A percentile compares a stretch with the other conserved stretches of the same genome.
phyloP scores from a whole-genome alignment of 1,140 invertebrate species.

The Tyrophagus putrescentiae region DNA sequence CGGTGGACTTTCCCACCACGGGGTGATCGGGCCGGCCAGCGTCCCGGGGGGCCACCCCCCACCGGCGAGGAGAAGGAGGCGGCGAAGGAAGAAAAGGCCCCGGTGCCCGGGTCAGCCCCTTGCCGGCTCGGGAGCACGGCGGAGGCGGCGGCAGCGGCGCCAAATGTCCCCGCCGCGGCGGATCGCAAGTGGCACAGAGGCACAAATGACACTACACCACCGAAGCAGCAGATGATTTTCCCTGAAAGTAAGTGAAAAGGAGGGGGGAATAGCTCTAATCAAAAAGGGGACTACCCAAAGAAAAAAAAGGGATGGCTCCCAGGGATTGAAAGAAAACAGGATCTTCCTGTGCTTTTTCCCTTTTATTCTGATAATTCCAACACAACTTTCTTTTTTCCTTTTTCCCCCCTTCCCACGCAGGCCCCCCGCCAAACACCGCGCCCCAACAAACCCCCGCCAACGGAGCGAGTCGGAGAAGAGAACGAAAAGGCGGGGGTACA shows the following conservation, averaged over 20 bases:
- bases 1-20: slow-evolving; percentile 89
- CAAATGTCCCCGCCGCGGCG: slow-evolving; percentile 36
- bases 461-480: slow-evolving; percentile 77
- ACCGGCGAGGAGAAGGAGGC: background rate
- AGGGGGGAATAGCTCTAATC: background rate
- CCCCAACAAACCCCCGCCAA: slow-evolving; percentile 48
- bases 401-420: background rate
- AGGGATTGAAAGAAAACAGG: too few relatives aligned
- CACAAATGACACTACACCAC: slow-evolving; percentile 97
- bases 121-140: slow-evolving; percentile 22
- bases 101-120: too few relatives aligned
- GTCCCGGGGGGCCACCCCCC: slow-evolving; percentile 46
- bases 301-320: too few relatives aligned
- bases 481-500: slow-evolving; percentile 95
- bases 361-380: too few relatives aligned
- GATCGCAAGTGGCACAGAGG: slow-evolving; percentile 89
- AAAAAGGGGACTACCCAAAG: background rate
- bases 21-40: slow-evolving; percentile 78
- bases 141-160: slow-evolving; percentile 38
- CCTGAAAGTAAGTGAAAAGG: slow-evolving; percentile 39
- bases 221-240: slow-evolving; percentile 80
- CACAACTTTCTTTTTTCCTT: too few relatives aligned
- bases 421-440: background rate
- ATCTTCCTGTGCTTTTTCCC: too few relatives aligned
- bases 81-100: too few relatives aligned